phyloP scores from a whole-genome alignment of 2,888 invertebrate species.

The Drymonia ruficornis region DNA sequence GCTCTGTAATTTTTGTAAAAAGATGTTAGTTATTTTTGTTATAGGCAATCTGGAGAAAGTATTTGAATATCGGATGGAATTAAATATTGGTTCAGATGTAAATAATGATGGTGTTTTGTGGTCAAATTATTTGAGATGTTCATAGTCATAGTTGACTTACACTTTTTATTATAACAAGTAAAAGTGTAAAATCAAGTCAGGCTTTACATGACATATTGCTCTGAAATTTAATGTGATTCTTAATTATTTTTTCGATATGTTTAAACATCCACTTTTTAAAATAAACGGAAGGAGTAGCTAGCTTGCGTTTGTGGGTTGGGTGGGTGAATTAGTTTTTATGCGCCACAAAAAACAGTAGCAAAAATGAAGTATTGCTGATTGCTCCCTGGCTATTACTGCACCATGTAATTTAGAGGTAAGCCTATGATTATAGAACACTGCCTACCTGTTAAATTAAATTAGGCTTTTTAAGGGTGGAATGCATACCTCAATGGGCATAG shows the following conservation, averaged over 20 bases:
- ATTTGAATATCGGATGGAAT: slow-evolving; percentile 9
- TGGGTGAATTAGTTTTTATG: slow-evolving; percentile 57
- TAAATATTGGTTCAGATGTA: slow-evolving; percentile 5
- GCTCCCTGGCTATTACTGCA: slow-evolving; percentile 76
- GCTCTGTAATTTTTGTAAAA: slow-evolving; percentile 71
- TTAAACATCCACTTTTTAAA: slow-evolving; percentile 1
- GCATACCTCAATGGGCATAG: slow-evolving; percentile 60
- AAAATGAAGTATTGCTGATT: slow-evolving; percentile 83
- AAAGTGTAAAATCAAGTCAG: no score
- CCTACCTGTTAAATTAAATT: slow-evolving; percentile 85
- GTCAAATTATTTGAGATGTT: not conserved
- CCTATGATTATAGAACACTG: slow-evolving; percentile 82
- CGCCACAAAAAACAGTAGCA: slow-evolving; percentile 74
- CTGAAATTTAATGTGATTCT: no score
- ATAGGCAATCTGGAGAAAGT: slow-evolving; percentile 23
- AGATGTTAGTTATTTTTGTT: slow-evolving; percentile 35
- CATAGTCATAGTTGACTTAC: not conserved
- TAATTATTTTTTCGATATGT: no score
- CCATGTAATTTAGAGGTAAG: slow-evolving; percentile 79
- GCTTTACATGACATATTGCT: no score
- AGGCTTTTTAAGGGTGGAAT: slow-evolving; percentile 79
- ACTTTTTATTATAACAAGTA: no score
- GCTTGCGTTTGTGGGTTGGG: slow-evolving; percentile 41
- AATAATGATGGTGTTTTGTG: not conserved
- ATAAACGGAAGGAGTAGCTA: slow-evolving; percentile 54